Evolutionary conservation across 2,113 vertebrate genomes (phyloP).

Genomic region (Noctilio leporinus): DNA sequence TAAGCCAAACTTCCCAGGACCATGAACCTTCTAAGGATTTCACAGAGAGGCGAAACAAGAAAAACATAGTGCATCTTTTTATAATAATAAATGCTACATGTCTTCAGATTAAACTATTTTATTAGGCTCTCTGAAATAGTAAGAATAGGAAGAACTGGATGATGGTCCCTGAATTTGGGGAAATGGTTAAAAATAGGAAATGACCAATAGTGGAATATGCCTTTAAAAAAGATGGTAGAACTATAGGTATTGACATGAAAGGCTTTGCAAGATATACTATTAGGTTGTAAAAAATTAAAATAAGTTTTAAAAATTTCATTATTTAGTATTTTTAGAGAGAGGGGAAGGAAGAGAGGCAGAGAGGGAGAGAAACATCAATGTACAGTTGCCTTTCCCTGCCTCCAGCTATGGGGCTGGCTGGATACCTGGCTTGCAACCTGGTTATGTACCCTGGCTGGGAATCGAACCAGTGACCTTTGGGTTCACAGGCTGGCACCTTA

Average conservation of each 20-base stretch:
- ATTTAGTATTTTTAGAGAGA: too few species aligned
- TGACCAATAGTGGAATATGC: neutral
- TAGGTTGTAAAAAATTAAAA: neutral
- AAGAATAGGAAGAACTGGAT: neutral
- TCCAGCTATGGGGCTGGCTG: too few species aligned
- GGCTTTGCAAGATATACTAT: neutral
- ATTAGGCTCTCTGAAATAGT: neutral
- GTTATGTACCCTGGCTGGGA: too few species aligned
- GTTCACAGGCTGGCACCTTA: too few species aligned
- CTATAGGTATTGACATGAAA: neutral
- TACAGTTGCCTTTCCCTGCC: too few species aligned
- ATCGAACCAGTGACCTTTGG: too few species aligned
- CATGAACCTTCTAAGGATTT: neutral
- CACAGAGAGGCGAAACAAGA: neutral
- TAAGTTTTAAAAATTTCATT: conserved; percentile 2
- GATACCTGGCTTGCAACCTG: too few species aligned
- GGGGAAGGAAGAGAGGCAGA: too few species aligned
- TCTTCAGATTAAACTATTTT: neutral
- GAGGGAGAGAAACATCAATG: too few species aligned
- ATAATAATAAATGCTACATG: neutral
- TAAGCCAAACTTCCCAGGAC: neutral
- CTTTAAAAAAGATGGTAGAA: neutral
- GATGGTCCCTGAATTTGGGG: neutral
- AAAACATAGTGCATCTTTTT: neutral
- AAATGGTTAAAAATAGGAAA: conserved; percentile 6